Evolutionary conservation across 2,113 vertebrate genomes (phyloP).

Genomic region (Grus americana): DNA sequence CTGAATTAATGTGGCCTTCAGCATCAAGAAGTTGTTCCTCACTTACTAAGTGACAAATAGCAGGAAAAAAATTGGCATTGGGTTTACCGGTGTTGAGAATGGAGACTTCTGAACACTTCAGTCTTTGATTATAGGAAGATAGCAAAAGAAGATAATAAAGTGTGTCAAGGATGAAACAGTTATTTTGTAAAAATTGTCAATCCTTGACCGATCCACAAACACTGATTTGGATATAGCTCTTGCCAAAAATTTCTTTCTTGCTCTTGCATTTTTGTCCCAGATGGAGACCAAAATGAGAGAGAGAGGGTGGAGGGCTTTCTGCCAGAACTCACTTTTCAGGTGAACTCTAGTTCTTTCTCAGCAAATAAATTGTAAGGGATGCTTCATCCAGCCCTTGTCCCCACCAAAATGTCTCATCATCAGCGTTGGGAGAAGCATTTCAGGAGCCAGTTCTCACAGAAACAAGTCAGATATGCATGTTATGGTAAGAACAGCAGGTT

Average conservation of each 20-base stretch:
- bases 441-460: neutral
- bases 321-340: neutral
- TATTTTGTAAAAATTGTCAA: neutral
- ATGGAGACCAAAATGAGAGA: neutral
- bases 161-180: neutral
- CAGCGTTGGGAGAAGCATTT: neutral
- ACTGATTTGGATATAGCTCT: neutral
- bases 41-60: neutral
- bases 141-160: neutral
- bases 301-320: neutral
- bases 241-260: neutral
- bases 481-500: neutral
- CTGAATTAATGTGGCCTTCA: neutral
- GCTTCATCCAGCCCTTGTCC: neutral
- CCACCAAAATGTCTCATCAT: neutral
- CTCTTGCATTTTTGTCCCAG: neutral
- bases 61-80: fast-evolving
- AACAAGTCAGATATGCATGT: neutral
- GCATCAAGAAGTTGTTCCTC: neutral
- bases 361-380: neutral
- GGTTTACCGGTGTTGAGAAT: neutral
- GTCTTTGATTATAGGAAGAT: neutral
- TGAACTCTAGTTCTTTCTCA: neutral
- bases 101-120: neutral
- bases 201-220: neutral